Evolutionary conservation across 2,797 vertebrate species (phyloP), one percentile per base, ranked within the genome.

Genomic region (Anguilla pacifica): DNA sequence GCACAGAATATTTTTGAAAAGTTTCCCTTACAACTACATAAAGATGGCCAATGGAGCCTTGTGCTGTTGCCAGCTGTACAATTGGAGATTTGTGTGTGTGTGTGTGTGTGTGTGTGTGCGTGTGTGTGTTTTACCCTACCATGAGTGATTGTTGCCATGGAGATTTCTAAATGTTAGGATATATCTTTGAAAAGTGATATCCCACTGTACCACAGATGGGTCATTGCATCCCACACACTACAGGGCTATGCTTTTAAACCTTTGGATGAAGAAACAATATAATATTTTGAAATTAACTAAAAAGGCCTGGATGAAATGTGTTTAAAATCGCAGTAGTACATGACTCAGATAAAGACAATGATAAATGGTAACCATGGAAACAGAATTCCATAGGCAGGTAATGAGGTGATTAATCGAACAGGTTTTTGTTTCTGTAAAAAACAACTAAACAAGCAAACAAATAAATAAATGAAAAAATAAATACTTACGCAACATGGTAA

Each of bases 291-390:
- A 90, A 64, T 55, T 11, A 87, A 70, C 82, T 22, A 86, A 51
- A 85, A 85, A 77, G 59, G 72, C 81, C 28, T 85, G 77, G 74
- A 46, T 43, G 59, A 83, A 87, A 86, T 88, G 87, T 74, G 55
- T 87, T 86, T 79, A 64, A 46, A 53, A 87, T 83, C 59, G 28
- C 85, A 83, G 49, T 10, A 84, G 86, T 86, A 70, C 74, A 84
- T 88, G 57, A 89, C 86, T 87, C 79, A 84, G 57, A 87, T 85
- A 77, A 79, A 88, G 85, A 61, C 70, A 85, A 88, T 64, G 86
- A 70, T n/a, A 77, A 88, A 85, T 11, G 84, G 88, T 89, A 87
- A 89, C 81, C 88, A 91, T 86, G 85, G 86, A 88, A 89, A 91
- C 85, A 85, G 84, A 49, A 89, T 87, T 87, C 86, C 84, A 57